Conservation (phyloP, 53 echinoderm and acorn worm species). For the Crossaster papposus region DNA sequence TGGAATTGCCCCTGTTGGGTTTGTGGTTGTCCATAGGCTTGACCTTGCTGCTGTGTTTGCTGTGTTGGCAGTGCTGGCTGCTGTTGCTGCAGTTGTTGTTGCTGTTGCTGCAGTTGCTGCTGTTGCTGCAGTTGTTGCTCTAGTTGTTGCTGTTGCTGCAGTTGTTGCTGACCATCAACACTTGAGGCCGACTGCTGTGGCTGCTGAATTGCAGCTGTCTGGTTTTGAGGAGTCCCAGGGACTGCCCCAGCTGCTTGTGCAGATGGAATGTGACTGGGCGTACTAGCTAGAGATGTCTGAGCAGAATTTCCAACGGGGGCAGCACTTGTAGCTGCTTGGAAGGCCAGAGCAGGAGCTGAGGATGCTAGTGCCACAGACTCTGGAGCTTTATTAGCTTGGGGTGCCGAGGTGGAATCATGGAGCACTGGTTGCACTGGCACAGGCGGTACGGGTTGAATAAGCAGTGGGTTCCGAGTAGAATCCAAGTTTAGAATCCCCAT, state of each 20-base stretch:
- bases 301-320: slow-evolving; percentile 2
- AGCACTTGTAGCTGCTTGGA: neutral
- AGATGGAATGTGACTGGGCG: slow-evolving; percentile 10
- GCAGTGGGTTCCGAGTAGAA: slow-evolving; percentile 25
- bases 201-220: slow-evolving; percentile 32
- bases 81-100: slow-evolving; percentile 48
- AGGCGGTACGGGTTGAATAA: slow-evolving; percentile 10
- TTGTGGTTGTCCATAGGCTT: slow-evolving; percentile 13
- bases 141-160: slow-evolving; percentile 30
- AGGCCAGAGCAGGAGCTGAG: slow-evolving; percentile 33
- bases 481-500: slow-evolving; percentile 60
- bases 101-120: slow-evolving; percentile 33
- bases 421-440: slow-evolving; percentile 45
- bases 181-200: slow-evolving; percentile 6
- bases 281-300: slow-evolving; percentile 16
- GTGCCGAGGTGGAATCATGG: slow-evolving; percentile 2
- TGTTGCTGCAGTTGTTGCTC: slow-evolving; percentile 60
- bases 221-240: slow-evolving; percentile 19
- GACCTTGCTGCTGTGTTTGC: slow-evolving; percentile 36
- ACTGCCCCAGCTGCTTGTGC: slow-evolving; percentile 9
- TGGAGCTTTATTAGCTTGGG: neutral
- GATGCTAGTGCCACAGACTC: slow-evolving; percentile 34
- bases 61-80: slow-evolving; percentile 59
- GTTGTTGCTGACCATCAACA: slow-evolving; percentile 11
- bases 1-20: slow-evolving; percentile 34